These are phyloP conservation scores for Phrynocephalus forsythii DNA, from an alignment of 2,797 vertebrate species.

Conservation along the genomic window DNA sequence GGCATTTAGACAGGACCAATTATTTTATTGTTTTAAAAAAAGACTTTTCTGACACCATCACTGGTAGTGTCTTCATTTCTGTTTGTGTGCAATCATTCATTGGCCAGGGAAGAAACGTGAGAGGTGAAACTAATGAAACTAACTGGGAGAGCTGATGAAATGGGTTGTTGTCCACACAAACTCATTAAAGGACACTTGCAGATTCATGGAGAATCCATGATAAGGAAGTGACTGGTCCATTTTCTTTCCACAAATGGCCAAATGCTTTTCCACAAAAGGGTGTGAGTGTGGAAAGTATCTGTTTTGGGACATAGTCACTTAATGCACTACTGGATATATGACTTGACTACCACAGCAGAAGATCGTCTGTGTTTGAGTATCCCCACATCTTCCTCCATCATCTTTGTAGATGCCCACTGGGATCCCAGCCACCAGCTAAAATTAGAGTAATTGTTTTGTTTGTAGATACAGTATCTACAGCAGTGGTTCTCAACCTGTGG, in stretches of 20 bases:
- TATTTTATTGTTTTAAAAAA: not conserved
- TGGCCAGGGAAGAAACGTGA: not conserved
- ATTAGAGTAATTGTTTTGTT: not conserved
- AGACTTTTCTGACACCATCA: constrained; percentile 4
- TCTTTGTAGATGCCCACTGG: not conserved
- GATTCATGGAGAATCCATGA: too few species aligned
- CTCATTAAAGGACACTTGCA: too few species aligned
- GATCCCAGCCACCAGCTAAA: not conserved
- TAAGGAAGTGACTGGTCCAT: too few species aligned
- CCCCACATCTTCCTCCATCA: not conserved
- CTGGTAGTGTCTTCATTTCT: not conserved
- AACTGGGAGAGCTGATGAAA: too few species aligned
- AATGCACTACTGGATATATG: not conserved
- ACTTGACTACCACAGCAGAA: not conserved
- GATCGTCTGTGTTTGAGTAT: not conserved
- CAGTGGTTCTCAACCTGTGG: too few species aligned
- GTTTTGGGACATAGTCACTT: not conserved
- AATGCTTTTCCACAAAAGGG: not conserved
- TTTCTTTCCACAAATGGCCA: not conserved
- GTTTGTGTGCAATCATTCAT: not conserved
- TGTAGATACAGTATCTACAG: not conserved
- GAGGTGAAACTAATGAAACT: too few species aligned
- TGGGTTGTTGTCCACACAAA: too few species aligned
- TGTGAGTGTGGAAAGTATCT: not conserved
- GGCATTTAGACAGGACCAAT: not conserved